A percentile compares a stretch with the other conserved stretches of the same genome.
These are phyloP conservation scores for Andrena fulva DNA, from an alignment of 2,888 invertebrate genomes.

Conservation along the genomic window DNA sequence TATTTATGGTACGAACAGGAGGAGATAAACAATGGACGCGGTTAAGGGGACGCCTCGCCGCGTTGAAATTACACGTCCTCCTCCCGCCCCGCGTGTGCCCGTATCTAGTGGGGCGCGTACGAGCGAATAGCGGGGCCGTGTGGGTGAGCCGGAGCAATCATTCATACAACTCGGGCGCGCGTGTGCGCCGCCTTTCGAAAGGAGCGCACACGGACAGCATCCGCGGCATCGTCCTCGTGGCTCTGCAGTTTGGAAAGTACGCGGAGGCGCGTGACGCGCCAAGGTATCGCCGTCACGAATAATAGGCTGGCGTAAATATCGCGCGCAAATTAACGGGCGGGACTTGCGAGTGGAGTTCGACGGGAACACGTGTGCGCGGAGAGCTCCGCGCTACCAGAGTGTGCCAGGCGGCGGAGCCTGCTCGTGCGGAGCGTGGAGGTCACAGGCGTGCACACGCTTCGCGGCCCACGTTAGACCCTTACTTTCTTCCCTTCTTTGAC, in stretches of 20 bases:
- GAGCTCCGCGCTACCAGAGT: conserved; percentile 1
- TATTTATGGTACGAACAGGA: conserved; percentile 68
- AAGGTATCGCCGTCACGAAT: neutral
- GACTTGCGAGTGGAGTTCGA: conserved; percentile 32
- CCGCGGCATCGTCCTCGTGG: neutral
- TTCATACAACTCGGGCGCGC: conserved; percentile 33
- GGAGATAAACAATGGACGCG: conserved; percentile 70
- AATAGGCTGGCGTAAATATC: conserved; percentile 25
- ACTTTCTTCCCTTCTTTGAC: conserved; percentile 78
- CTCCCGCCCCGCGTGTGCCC: conserved; percentile 5
- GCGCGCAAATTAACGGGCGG: conserved; percentile 29
- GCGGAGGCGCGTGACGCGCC: neutral
- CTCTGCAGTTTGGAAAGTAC: neutral
- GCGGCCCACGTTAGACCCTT: conserved; percentile 76
- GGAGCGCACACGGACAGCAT: neutral
- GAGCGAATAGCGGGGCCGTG: neutral
- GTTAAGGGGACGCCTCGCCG: conserved; percentile 58
- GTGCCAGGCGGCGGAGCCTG: conserved; percentile 8
- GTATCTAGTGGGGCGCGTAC: conserved; percentile 16
- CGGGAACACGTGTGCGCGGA: conserved; percentile 3
- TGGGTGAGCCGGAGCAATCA: conserved; percentile 16
- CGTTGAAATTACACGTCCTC: conserved; percentile 47
- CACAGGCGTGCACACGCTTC: conserved; percentile 77
- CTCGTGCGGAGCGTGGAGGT: conserved; percentile 68
- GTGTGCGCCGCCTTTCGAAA: neutral